Evolutionary conservation across 2,888 invertebrate genomes (phyloP).

Genomic region (Drosophila affinis): DNA sequence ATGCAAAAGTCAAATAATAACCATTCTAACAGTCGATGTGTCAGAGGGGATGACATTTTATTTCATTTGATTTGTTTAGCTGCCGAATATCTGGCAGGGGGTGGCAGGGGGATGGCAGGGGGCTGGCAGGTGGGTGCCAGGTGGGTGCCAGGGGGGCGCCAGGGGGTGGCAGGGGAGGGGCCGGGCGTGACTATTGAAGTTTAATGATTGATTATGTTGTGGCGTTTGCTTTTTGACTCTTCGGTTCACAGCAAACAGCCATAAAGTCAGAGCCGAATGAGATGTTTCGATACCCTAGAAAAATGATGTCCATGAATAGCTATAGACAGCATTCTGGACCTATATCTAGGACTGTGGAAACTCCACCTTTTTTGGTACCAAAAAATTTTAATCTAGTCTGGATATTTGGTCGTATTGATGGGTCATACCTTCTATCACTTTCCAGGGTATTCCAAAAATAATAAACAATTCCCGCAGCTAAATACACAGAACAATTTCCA

Average conservation of each 20-base stretch:
- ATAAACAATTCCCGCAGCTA: not conserved
- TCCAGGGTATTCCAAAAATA: not conserved
- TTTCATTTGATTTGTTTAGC: constrained; percentile 58
- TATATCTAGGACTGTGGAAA: no score
- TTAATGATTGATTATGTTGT: constrained; percentile 68
- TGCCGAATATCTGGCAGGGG: constrained; percentile 26
- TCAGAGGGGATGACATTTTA: constrained; percentile 33
- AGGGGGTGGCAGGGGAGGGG: no score
- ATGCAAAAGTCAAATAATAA: constrained; percentile 69
- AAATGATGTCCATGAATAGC: not conserved
- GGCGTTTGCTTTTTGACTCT: constrained; percentile 1
- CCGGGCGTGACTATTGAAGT: constrained; percentile 46
- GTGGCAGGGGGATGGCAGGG: not conserved
- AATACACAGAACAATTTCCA: constrained; percentile 14
- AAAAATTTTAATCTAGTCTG: no score
- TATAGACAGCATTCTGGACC: not conserved
- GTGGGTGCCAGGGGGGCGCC: not conserved
- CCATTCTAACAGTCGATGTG: constrained; percentile 18
- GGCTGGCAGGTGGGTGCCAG: constrained; percentile 8
- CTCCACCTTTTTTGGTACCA: no score
- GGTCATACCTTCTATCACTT: not conserved
- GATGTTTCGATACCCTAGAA: not conserved
- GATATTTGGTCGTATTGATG: no score
- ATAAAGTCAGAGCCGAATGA: not conserved
- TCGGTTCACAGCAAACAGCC: constrained; percentile 32